A percentile compares a stretch with the other conserved stretches of the same genome.
Conservation (phyloP, 2,888 invertebrate genomes). For the Zygogramma bicolorata region DNA sequence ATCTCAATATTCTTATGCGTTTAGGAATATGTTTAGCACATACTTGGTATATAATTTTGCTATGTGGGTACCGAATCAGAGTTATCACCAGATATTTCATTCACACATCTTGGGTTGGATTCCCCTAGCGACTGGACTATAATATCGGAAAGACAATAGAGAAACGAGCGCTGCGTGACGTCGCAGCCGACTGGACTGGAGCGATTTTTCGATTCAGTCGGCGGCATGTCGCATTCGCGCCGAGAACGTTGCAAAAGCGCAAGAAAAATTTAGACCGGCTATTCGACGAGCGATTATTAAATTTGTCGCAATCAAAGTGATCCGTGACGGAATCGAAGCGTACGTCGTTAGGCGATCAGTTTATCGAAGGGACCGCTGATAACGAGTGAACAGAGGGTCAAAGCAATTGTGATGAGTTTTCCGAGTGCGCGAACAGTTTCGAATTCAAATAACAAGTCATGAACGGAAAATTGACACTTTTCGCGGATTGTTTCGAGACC, state of each 20-base stretch:
- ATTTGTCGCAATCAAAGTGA: background rate
- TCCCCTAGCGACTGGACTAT: too few species aligned
- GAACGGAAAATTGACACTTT: slow-evolving; percentile 8
- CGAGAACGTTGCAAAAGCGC: slow-evolving; percentile 3
- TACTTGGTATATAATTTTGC: too few species aligned
- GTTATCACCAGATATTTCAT: too few species aligned
- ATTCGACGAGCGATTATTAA: background rate
- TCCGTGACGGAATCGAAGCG: background rate
- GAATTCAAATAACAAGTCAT: background rate
- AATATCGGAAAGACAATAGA: background rate
- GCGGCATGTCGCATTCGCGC: slow-evolving; percentile 13
- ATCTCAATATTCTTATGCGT: too few species aligned
- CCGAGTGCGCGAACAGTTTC: background rate
- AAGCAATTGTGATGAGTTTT: slow-evolving; percentile 2
- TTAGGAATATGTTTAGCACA: too few species aligned
- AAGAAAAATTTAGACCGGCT: background rate
- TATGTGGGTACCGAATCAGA: too few species aligned
- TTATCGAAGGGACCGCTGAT: background rate
- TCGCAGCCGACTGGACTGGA: slow-evolving; percentile 19
- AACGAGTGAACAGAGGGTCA: background rate
- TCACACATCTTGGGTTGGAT: too few species aligned
- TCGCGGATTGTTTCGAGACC: background rate
- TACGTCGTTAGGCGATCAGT: background rate
- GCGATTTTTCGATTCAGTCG: slow-evolving; percentile 26
- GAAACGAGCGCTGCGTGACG: slow-evolving; percentile 5